Conservation (phyloP, 2,888 invertebrate species). For the Neoascia interrupta region DNA sequence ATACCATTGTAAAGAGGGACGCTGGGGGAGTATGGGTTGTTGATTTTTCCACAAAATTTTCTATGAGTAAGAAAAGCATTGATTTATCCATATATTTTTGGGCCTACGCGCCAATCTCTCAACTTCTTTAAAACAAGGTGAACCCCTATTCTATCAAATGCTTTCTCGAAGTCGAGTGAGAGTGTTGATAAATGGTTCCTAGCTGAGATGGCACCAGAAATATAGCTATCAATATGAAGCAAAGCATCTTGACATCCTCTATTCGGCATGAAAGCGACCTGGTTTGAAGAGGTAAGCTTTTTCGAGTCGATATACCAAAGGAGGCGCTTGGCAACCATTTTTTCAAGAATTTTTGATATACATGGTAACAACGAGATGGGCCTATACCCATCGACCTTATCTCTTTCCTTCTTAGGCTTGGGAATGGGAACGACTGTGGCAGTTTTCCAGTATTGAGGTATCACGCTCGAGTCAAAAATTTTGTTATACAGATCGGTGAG, state of each 20-base stretch:
- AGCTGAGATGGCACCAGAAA: neutral
- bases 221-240: neutral
- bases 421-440: neutral
- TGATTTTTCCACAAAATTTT: no score
- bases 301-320: neutral
- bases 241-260: no score
- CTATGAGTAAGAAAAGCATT: neutral
- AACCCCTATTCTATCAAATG: neutral
- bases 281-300: no score
- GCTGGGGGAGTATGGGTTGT: no score
- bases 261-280: no score
- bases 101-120: neutral
- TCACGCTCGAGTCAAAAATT: no score
- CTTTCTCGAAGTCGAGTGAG: neutral
- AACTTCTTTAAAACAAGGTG: neutral
- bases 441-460: no score
- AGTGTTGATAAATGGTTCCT: neutral
- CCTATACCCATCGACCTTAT: no score
- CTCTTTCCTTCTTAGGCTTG: neutral
- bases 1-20: no score
- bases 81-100: neutral
- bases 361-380: neutral
- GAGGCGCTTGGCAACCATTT: neutral
- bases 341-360: neutral
- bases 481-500: no score